Evolutionary conservation across 2,113 vertebrate genomes (phyloP), one percentile per base, ranked within the genome.

Genomic region (Columbina picui): DNA sequence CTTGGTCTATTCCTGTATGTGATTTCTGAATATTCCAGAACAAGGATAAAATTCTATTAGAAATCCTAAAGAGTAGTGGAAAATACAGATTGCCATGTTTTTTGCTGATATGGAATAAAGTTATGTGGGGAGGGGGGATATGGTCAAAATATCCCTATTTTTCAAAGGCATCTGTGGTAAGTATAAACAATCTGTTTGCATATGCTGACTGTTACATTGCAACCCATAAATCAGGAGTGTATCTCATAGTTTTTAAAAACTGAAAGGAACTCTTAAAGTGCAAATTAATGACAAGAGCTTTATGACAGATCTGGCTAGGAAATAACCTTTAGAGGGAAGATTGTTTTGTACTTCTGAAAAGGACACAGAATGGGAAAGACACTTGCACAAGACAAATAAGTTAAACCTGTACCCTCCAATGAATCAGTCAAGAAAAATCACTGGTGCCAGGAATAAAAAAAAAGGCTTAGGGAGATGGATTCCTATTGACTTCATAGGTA

Each of bases 361-460:
- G 41, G 53, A 88, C 89, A 75, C 19, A 76, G 90, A 94, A 95
- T 86, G 55, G 73, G 83, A 97, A 93, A 94, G 96, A 97, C 93
- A 97, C 60, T 90, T 93, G 90, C 96, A 87, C 93, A 97, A 96
- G 94, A 98, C 69, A 92, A 92, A 97, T 97, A 89, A 96, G 95
- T 96, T 93, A 97, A 97, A 94, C 85, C 74, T 89, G 94, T 94
- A 93, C 70, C 80, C 32, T 91, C 56, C 95, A 76, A 95, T 92
- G 94, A 98, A 97, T 97, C 97, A 95, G 94, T 36, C 67, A 87
- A 97, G 96, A 98, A 98, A 96, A 97, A 97, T 96, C 90, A 94
- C 94, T 43, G 22, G 32, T 94, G 96, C 89, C 93, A 96, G 89
- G 96, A 96, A 97, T 94, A 94, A 96, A 95, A 97, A 95, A 88